Evolutionary conservation across 2,113 vertebrate genomes (phyloP), one percentile per base, ranked within the genome.

Genomic region (Raphicerus campestris): DNA sequence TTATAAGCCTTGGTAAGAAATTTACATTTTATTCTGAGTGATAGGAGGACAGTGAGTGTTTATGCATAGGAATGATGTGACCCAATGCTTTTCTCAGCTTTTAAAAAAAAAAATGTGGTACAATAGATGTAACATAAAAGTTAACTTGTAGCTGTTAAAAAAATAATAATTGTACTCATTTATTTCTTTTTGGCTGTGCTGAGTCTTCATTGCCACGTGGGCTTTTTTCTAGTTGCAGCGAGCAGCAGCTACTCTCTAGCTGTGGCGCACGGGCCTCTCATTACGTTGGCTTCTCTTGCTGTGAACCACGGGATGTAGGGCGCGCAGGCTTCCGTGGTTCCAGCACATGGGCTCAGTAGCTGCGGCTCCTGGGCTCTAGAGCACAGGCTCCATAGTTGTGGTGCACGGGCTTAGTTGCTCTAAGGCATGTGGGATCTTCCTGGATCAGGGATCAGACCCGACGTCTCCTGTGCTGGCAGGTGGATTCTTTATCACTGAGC

Each of bases 211-310:
- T 14, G 70, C 39, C 13, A 10, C 3, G 0, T 75, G 70, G 39
- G 22, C 39, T 75, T 13, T 75, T 42, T 42, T 26, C 70, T 14
- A 14, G 35, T 42, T 26, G 39, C 70, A 3, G 39, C 14, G 39
- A 75, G 70, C 70, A 42, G 70, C 2, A 11, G 11, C 22, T 42
- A 6, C 3, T 75, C 70, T 75, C 70, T 26, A 26, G 39, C 20
- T 26, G 39, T 6, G 11, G 4, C 2, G 0, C 70, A 0, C 0
- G 1, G 39, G 22, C 70, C 15, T 22, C 70, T 26, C 22, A 1
- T 26, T 26, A 2, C 1, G 0, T 6, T 26, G 22, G 22, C 70
- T 42, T 26, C 70, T 75, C 70, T 26, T 7, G 39, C 39, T 75
- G 39, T 26, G 70, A 26, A 26, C 32, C 35, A 7, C 3, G 39